A percentile compares a stretch with the other conserved stretches of the same genome.
These are phyloP conservation scores for Chaetodon trifascialis DNA, from an alignment of 2,113 vertebrate genomes.

Conservation along the genomic window DNA sequence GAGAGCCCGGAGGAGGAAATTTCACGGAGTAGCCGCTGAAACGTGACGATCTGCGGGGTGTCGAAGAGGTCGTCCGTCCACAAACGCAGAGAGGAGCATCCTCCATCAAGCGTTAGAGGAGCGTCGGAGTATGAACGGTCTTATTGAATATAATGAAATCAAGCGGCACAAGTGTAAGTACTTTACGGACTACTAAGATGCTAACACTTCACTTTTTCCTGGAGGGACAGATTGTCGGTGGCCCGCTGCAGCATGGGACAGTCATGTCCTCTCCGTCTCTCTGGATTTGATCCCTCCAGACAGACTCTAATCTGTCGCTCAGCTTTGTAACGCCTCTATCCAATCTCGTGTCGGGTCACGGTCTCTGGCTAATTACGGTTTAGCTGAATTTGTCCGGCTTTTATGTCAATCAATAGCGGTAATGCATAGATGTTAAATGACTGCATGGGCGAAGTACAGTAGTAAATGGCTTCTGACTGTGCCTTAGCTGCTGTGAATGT, in stretches of 20 bases:
- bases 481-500: slow-evolving; percentile 33
- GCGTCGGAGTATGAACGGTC: not conserved
- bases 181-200: slow-evolving; percentile 3
- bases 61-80: slow-evolving; percentile 12
- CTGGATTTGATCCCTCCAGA: slow-evolving; percentile 48
- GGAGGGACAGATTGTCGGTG: slow-evolving; percentile 38
- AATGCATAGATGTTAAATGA: slow-evolving; percentile 74
- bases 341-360: slow-evolving; percentile 56
- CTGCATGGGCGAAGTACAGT: slow-evolving; percentile 51
- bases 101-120: not conserved
- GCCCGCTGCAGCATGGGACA: slow-evolving; percentile 25
- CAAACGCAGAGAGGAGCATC: not conserved
- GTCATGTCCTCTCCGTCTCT: slow-evolving; percentile 46
- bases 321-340: slow-evolving; percentile 50
- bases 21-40: not conserved
- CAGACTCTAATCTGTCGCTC: slow-evolving; percentile 62
- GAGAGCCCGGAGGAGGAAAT: slow-evolving; percentile 26
- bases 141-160: slow-evolving; percentile 25
- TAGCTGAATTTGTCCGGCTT: slow-evolving; percentile 72
- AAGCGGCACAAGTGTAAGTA: slow-evolving; percentile 6
- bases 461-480: slow-evolving; percentile 56
- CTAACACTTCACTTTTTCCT: slow-evolving; percentile 5
- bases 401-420: slow-evolving; percentile 77
- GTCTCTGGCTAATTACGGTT: slow-evolving; percentile 78
- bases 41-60: slow-evolving; percentile 24